Percentiles rank a stretch among this genome's conserved stretches.
Conservation (phyloP, 1,140 invertebrate genomes). For the Bathynomus jamesi region DNA sequence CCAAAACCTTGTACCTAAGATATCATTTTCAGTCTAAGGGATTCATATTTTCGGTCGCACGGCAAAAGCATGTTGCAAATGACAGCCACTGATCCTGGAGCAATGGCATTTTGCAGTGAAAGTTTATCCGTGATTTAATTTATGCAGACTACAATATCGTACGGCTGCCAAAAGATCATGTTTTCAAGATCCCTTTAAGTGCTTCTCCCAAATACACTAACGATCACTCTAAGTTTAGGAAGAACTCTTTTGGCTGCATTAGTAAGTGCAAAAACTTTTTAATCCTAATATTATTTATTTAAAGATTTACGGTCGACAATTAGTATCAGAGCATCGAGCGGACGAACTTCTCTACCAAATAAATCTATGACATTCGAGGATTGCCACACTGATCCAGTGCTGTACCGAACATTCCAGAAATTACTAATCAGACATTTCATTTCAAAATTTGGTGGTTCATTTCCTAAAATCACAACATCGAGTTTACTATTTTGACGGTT, state of each 20-base stretch:
- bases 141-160: not conserved
- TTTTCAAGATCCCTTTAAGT: not conserved
- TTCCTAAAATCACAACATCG: not conserved
- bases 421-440: not conserved
- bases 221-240: not conserved
- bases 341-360: not conserved
- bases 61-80: not conserved
- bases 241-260: not conserved
- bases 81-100: not conserved
- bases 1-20: too few relatives aligned
- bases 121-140: not conserved
- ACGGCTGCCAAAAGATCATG: not conserved
- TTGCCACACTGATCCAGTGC: not conserved
- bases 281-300: not conserved
- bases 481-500: not conserved
- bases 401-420: not conserved
- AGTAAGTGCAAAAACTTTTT: not conserved
- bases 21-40: not conserved
- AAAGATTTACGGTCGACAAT: not conserved
- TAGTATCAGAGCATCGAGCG: not conserved
- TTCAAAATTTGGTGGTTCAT: not conserved
- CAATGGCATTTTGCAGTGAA: not conserved
- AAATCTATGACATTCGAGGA: not conserved
- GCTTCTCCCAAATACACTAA: not conserved
- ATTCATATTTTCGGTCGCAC: not conserved